Base-by-base conservation (phyloP, 1,140 invertebrate genomes). In the Caenorhabditis inopinata region DNA sequence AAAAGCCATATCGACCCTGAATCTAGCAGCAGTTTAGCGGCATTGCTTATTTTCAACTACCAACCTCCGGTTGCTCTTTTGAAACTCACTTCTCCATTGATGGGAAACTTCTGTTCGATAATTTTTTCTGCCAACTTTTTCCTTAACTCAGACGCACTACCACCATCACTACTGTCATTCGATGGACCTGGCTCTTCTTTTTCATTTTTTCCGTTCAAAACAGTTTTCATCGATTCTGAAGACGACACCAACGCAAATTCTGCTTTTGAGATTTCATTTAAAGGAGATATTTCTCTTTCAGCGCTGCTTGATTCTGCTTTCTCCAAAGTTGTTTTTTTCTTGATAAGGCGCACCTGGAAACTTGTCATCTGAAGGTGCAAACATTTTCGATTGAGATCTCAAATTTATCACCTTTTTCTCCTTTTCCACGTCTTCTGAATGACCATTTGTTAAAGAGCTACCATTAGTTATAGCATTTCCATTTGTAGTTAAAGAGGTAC, bases 11-110 rank as follows among this genome's bases (percentile, higher is more conserved):
- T n/a, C n/a, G n/a, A n/a, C n/a, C n/a, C n/a, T n/a, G n/a, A n/a
- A n/a, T n/a, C n/a, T n/a, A n/a, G n/a, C n/a, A n/a, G n/a, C n/a
- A n/a, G n/a, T n/a, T n/a, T n/a, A n/a, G n/a, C n/a, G n/a, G n/a
- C n/a, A n/a, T n/a, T n/a, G n/a, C n/a, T n/a, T n/a, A n/a, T n/a
- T n/a, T n/a, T n/a, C n/a, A n/a, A n/a, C n/a, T n/a, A n/a, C n/a
- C n/a, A n/a, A n/a, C n/a, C n/a, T n/a, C n/a, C n/a, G n/a, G n/a
- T n/a, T n/a, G n/a, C n/a, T n/a, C n/a, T n/a, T n/a, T n/a, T n/a
- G n/a, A n/a, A n/a, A 46, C 74, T 29, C 18, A 79, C 78, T 68
- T 79, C 78, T 73, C 78, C 78, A 35, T 79, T 79, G 12, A 79
- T 68, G 16, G 25, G 29, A 18, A 77, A 78, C 38, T 74, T 73